Conservation (phyloP, 2,113 vertebrate genomes). For the Nothoprocta perdicaria region DNA sequence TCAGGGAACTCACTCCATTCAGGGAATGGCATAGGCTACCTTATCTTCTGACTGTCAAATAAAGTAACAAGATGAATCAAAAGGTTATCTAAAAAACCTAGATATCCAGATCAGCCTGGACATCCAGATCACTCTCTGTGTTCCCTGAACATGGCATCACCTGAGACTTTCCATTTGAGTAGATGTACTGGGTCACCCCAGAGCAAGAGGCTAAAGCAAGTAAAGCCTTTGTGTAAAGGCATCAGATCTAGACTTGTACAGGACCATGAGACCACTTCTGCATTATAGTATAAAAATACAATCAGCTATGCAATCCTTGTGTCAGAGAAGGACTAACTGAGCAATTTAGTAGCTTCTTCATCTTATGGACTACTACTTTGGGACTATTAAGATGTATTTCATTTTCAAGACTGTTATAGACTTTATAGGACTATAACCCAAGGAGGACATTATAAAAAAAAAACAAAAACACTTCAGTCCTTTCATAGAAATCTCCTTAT, state of each 20-base stretch:
- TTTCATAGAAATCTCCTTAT: too few species aligned
- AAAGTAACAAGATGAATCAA: not conserved
- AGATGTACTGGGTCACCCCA: not conserved
- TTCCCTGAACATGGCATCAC: not conserved
- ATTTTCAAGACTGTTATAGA: not conserved
- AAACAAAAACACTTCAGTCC: not conserved
- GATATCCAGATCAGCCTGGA: not conserved
- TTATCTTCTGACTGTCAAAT: not conserved
- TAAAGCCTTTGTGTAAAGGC: not conserved
- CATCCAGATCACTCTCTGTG: not conserved
- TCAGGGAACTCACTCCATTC: not conserved
- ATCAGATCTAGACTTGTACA: not conserved
- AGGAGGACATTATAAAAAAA: not conserved
- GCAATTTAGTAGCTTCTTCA: not conserved
- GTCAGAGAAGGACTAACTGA: not conserved
- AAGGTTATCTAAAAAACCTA: not conserved
- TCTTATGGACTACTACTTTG: not conserved
- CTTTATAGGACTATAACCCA: too few species aligned
- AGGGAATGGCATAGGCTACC: not conserved
- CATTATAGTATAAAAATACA: not conserved
- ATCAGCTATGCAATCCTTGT: too few species aligned
- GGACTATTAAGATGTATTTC: not conserved
- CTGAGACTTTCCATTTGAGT: not conserved
- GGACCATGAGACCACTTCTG: not conserved
- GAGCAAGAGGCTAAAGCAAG: not conserved